Evolutionary conservation across 2,797 vertebrate species (phyloP), one percentile per base, ranked within the genome.

Genomic region (Dryobates pubescens): DNA sequence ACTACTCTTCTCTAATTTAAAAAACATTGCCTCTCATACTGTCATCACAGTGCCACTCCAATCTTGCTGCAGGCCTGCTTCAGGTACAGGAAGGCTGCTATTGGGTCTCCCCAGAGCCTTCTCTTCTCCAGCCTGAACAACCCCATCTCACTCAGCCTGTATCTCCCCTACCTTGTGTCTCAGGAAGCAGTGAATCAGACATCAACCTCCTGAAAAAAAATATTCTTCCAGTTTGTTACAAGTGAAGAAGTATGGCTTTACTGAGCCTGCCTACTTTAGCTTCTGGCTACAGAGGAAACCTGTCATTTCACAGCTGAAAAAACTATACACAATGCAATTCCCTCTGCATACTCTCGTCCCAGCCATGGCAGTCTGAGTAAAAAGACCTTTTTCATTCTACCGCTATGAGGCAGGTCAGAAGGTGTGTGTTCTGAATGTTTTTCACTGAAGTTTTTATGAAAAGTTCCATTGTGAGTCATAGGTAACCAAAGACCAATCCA

Each of bases 301-400:
- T 2, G n/a, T 9, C 14, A 36, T 43, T 69, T 64, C 53, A 32
- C 1, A 1, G 30, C 3, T 1, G 0, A 27, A 77, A 47, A 17
- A 32, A n/a, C 10, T 34, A 34, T 3, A 7, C 8, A 24, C 2
- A 0, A 41, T 49, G 18, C 3, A 8, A 26, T 64, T 65, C 26
- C 4, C 61, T 65, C n/a, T 59, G 24, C 8, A 10, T 19, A 18
- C 41, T 43, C 27, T 84, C 12, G 47, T 13, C 27, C 27, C 16
- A 71, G 17, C 5, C 36, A 41, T 5, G 0, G 13, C 2, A 1
- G 18, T 43, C 29, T 54, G 38, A 36, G 26, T 17, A 41, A 49
- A 71, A 2, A 54, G 30, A 64, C 11, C 10, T 14, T 38, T 61
- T 69, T 27, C 17, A 14, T 59, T 38, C 62, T 73, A 18, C 17